Evolutionary conservation across 35 echinoderm and acorn worm genomes (phyloP), one percentile per base, ranked within the genome.

Genomic region (Ophiothrix spiculata): DNA sequence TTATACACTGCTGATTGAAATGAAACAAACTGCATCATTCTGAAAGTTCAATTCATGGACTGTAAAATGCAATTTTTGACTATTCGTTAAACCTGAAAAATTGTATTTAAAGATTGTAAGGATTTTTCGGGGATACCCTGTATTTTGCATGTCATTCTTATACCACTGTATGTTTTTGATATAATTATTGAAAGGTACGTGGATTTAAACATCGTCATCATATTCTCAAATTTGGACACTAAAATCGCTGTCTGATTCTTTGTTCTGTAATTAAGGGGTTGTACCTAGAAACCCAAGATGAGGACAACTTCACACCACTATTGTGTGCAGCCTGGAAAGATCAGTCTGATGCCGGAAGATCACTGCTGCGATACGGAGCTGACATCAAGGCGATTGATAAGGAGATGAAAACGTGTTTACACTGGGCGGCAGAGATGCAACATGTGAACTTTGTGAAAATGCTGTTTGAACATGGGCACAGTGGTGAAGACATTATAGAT

Each of bases 291-390:
- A 80, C 79, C 17, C 39, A 79, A 17, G 93, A 91, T 32, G 74
- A 90, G 31, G 87, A 94, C 36, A 45, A 56, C 79, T 91, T 86
- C 45, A 94, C 93, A 1, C 88, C 93, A 0, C 54, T 94, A 42
- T 75, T 94, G 38, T 90, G 83, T 32, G 85, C 93, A 16, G 89
- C 88, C 1, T 94, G 93, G 93, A 90, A 90, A 64, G 93, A 89
- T 29, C 90, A 94, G 33, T 74, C 29, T 21, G 78, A 91, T 0
- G 84, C 85, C 0, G 93, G 83, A 40, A 46, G 60, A 16, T 77
- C 84, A 56, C 88, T 94, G 12, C 29, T 94, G 0, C 56, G 31
- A 0, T 39, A 86, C 23, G 83, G 84, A 79, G 88, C 93, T 45
- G 74, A 86, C 38, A 16, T 94, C 6, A 36, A 39, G 1, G 79